These are phyloP conservation scores for Glandiceps talaboti DNA, from an alignment of 53 echinoderm and acorn worm species.

Conservation along the genomic window DNA sequence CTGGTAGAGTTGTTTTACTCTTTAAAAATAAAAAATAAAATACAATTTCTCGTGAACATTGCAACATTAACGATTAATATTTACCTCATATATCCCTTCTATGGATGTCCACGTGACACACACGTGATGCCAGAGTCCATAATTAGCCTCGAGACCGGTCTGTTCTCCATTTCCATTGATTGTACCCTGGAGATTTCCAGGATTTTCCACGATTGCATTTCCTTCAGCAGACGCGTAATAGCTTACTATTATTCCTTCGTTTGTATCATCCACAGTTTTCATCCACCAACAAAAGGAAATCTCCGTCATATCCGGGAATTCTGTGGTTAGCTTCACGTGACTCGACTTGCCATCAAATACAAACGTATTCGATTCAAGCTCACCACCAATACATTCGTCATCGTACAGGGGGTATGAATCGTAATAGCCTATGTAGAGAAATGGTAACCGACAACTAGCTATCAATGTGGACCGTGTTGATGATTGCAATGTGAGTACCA, in stretches of 20 bases:
- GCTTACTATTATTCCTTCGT: background rate
- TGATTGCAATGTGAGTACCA: too few relatives aligned
- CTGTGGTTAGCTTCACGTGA: background rate
- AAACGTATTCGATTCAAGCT: background rate
- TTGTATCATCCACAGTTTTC: background rate
- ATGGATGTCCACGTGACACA: background rate
- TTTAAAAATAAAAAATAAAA: too few relatives aligned
- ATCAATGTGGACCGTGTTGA: too few relatives aligned
- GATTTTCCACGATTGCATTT: background rate
- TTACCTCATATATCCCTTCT: too few relatives aligned
- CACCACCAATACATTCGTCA: conserved; percentile 13
- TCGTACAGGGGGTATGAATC: background rate
- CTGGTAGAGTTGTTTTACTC: too few relatives aligned
- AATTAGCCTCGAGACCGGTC: background rate
- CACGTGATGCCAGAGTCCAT: background rate
- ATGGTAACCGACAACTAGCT: background rate
- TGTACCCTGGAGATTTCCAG: background rate
- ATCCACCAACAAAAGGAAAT: background rate
- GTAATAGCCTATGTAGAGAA: background rate
- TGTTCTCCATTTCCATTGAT: background rate
- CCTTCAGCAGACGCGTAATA: background rate
- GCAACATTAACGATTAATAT: too few relatives aligned
- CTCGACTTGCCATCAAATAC: background rate
- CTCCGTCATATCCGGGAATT: background rate
- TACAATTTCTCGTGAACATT: too few relatives aligned